These are phyloP conservation scores for Carcinoscorpius rotundicauda DNA, from an alignment of 1,140 invertebrate genomes.

Conservation along the genomic window DNA sequence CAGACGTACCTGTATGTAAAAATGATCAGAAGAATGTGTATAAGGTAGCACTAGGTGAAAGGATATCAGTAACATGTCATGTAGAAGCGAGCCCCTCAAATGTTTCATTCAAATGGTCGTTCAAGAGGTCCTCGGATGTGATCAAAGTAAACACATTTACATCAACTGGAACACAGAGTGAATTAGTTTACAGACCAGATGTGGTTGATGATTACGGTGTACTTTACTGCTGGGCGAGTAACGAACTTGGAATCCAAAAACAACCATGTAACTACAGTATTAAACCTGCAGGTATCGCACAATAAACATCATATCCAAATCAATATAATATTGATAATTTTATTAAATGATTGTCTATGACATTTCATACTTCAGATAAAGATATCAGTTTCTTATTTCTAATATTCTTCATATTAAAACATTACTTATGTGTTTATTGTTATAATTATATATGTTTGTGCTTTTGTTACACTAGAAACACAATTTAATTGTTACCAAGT, in stretches of 20 bases:
- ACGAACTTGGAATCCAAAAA: constrained; percentile 56
- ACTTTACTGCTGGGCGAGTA: constrained; percentile 68
- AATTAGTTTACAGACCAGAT: constrained; percentile 68
- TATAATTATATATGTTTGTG: no score
- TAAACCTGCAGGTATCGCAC: constrained; percentile 49
- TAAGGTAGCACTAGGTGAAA: constrained; percentile 76
- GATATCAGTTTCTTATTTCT: no score
- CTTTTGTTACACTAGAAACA: no score
- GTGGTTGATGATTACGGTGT: constrained; percentile 76
- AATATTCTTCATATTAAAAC: no score
- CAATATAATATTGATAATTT: no score
- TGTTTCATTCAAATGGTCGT: constrained; percentile 71
- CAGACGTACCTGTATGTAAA: constrained; percentile 60
- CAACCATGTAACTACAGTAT: constrained; percentile 77
- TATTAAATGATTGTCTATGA: no score
- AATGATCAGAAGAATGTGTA: constrained; percentile 66
- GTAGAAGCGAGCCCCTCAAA: constrained; percentile 76
- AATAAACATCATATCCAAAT: no score
- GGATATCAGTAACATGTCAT: constrained; percentile 70
- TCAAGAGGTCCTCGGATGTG: constrained; percentile 80
- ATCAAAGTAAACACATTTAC: constrained; percentile 41
- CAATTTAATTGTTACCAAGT: no score
- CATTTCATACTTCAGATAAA: no score
- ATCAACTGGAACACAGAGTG: constrained; percentile 23
- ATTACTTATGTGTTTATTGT: no score